Evolutionary conservation across 2,113 vertebrate species (phyloP), one percentile per base, ranked within the genome.

Genomic region (Gyps fulvus): DNA sequence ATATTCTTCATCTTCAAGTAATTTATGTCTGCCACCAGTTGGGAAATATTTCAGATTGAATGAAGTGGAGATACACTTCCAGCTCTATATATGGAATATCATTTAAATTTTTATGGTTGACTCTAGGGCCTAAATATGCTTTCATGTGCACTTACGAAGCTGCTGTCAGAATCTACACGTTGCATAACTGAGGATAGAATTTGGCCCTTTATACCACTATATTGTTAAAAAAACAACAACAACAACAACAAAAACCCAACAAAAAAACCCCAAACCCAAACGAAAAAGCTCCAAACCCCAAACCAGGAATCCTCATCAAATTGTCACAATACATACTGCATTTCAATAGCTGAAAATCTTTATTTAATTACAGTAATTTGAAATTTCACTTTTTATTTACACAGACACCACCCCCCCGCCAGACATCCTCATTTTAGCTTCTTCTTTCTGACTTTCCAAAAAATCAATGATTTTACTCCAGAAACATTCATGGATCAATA

Each of bases 401-500:
- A 15, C 19, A 36, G 22, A 20, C 49, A 6, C 27, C 6, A 31
- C 40, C 57, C 2, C 25, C 8, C 27, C 49, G 43, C 32, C 27
- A 65, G 63, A n/a, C 57, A 49, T 57, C 49, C 32, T 89, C 23
- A 36, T 81, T 95, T 91, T 65, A 95, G 77, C 61, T 87, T 3
- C 31, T 82, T 57, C 65, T 93, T 90, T 94, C 79, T 92, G 65
- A 25, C 70, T 72, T 17, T 74, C 52, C 38, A 65, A 87, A 95
- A 81, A 93, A 93, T 93, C 81, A 93, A 66, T 95, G 62, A 40
- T 87, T 96, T 96, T 82, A 78, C 36, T 82, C 43, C 58, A 84
- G 91, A 84, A 97, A 76, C 57, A 57, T 84, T 92, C 49, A 47
- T 45, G 89, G 92, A 89, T 95, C 93, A 61, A 91, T 96, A 90